Conservation (phyloP, 2,113 vertebrate genomes). For the Hippolais icterina region DNA sequence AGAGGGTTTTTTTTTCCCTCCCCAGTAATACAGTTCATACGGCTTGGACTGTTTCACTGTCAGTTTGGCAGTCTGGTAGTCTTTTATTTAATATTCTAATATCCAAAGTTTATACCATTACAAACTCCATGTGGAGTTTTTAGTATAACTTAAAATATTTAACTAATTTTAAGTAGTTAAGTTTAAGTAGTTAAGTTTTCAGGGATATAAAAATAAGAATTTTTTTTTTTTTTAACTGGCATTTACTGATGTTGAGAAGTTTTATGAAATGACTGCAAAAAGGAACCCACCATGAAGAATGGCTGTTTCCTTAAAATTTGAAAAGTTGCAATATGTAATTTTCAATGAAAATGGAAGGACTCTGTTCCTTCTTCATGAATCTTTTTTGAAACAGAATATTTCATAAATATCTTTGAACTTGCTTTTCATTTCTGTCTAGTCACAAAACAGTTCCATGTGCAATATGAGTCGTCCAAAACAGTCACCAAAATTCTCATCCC, state of each 20-base stretch:
- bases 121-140: background rate
- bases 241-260: background rate
- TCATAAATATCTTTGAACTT: background rate
- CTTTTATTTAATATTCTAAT: background rate
- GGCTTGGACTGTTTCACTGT: background rate
- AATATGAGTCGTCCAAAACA: constrained; percentile 67
- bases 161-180: background rate
- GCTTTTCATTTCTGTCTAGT: constrained; percentile 47
- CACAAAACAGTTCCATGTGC: constrained; percentile 52
- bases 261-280: background rate
- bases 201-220: background rate
- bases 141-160: background rate
- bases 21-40: background rate
- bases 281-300: background rate
- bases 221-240: background rate
- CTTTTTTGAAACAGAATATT: background rate
- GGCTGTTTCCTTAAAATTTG: background rate
- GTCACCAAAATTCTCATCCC: constrained; percentile 49
- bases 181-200: too few species aligned
- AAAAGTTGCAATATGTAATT: background rate
- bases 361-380: background rate
- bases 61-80: background rate
- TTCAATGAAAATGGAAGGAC: background rate
- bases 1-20: background rate
- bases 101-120: background rate